These are phyloP conservation scores for Saccostrea cuccullata DNA, from an alignment of 1,140 invertebrate genomes.

Conservation along the genomic window DNA sequence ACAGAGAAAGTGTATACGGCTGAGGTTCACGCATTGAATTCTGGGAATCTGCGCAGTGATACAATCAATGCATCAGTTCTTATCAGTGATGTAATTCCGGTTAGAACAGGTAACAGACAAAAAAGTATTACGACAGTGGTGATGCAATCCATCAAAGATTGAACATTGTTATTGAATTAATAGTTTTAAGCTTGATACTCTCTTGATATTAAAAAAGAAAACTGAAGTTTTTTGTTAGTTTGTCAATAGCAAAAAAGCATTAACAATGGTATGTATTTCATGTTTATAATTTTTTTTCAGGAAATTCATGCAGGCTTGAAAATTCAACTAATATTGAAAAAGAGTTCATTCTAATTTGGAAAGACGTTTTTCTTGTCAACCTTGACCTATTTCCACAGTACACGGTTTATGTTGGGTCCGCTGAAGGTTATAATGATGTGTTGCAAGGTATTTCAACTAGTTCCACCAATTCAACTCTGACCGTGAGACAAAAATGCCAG, in stretches of 20 bases:
- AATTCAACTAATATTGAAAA: slow-evolving; percentile 4
- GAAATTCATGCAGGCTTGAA: neutral
- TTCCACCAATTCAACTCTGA: neutral
- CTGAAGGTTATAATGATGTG: neutral
- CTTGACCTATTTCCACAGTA: neutral
- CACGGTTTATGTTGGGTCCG: slow-evolving; percentile 3
- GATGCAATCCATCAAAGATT: too few species aligned
- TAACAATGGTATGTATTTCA: neutral
- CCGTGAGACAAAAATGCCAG: neutral
- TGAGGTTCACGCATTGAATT: slow-evolving; percentile 15
- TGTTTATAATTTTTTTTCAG: neutral
- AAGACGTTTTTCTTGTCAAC: slow-evolving; percentile 18
- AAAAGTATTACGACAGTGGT: neutral
- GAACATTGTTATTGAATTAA: too few species aligned
- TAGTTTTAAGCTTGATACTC: too few species aligned
- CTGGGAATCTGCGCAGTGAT: neutral
- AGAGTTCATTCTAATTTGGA: neutral
- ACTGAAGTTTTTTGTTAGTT: too few species aligned
- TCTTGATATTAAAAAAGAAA: too few species aligned
- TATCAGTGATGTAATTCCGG: slow-evolving; percentile 12
- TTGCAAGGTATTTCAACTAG: neutral
- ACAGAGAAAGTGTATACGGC: neutral
- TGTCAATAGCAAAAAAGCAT: neutral
- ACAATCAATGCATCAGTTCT: neutral
- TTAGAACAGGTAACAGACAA: slow-evolving; percentile 5